Conservation (phyloP, 2,797 vertebrate genomes). For the Petrocephalus sullivani region DNA sequence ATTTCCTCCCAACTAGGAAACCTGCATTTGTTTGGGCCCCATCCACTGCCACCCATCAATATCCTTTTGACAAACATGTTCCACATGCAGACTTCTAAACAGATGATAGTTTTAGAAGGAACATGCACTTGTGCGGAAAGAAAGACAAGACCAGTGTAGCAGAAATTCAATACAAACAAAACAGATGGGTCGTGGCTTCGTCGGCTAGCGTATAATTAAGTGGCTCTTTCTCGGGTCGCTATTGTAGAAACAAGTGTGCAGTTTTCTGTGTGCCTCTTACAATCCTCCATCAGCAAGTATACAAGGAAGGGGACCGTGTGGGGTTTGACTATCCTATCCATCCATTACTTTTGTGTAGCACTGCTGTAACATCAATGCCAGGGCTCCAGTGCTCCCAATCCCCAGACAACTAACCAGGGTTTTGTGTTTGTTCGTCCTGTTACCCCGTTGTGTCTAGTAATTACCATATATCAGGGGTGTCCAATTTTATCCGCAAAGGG, state of each 20-base stretch:
- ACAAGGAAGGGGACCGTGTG: not conserved
- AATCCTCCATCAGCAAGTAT: not conserved
- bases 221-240: not conserved
- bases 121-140: not conserved
- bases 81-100: not conserved
- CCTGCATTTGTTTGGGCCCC: not conserved
- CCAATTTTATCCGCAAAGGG: too few species aligned
- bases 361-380: not conserved
- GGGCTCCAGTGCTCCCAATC: not conserved
- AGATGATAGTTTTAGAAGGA: not conserved
- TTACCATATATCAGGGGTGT: not conserved
- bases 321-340: not conserved
- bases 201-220: slow-evolving; percentile 18
- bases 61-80: not conserved
- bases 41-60: not conserved
- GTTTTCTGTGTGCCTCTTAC: not conserved
- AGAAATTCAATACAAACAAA: slow-evolving; percentile 41
- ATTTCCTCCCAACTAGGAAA: not conserved
- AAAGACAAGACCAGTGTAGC: not conserved
- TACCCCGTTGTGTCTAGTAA: not conserved
- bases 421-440: not conserved
- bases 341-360: not conserved
- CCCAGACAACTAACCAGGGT: not conserved
- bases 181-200: slow-evolving; percentile 37
- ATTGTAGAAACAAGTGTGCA: slow-evolving; percentile 2